Base-by-base conservation (phyloP, 2,113 vertebrate genomes). In the Ciconia maguari region DNA sequence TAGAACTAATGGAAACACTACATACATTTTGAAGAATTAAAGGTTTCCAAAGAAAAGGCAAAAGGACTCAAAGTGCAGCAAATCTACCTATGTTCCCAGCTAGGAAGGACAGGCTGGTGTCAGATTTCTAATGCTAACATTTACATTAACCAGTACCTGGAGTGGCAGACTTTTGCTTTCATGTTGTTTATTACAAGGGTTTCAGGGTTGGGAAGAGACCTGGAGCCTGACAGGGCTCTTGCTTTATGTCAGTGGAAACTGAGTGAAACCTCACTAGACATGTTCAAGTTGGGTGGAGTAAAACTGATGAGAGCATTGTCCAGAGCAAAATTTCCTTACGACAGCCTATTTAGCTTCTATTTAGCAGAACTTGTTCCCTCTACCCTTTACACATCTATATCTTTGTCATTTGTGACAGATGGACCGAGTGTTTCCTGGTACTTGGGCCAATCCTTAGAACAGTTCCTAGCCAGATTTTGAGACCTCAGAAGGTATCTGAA, bases 31-130 rank as follows among this genome's bases (percentile, higher is more conserved):
- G 51, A 81, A 87, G 42, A 46, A n/a, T 36, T 86, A 42, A 62
- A 54, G 51, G 44, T 95, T 97, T 94, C 91, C 68, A 95, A 90
- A 91, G 48, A 64, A 64, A 81, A 95, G 62, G 16, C 78, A 83
- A 87, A 92, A 57, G 22, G 46, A 70, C 41, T 82, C 48, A 62
- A 79, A 94, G 75, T 52, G 65, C 51, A 88, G 34, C 26, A 94
- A 75, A 84, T 51, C 60, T 74, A 36, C 66, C 36, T 84, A 12
- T 66, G 70, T 65, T 93, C 72, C 75, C 22, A 78, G 71, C 48
- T 41, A 92, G 46, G 52, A 89, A 76, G 69, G 58, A 64, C 27
- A 14, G 48, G 46, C 12, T 41, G 41, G 26, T 46, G n/a, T 69
- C 55, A 60, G 55, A 71, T 48, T 77, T 58, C 44, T 48, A 94